Evolutionary conservation across 2,797 vertebrate genomes (phyloP).

Genomic region (Diplodus sargus): DNA sequence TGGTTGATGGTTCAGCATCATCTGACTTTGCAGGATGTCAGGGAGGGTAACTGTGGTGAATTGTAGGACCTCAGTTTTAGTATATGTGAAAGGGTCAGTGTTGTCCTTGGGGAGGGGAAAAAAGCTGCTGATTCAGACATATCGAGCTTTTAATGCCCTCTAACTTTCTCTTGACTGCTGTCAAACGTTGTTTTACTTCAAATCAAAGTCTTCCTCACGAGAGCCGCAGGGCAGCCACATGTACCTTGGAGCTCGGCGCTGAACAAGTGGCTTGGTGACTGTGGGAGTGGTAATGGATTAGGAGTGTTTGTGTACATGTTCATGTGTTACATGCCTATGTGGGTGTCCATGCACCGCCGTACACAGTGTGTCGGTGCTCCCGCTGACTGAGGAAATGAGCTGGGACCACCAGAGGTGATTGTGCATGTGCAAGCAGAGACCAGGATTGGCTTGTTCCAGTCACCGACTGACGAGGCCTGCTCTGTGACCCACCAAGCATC

Average conservation of each 20-base stretch:
- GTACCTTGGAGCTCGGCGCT: conserved; percentile 39
- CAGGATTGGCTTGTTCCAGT: conserved; percentile 74
- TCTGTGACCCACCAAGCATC: conserved; percentile 68
- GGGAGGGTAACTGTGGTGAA: conserved; percentile 54
- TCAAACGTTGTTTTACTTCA: conserved; percentile 65
- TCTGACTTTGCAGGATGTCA: conserved; percentile 77
- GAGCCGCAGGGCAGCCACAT: conserved; percentile 36
- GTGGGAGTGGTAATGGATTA: conserved; percentile 67
- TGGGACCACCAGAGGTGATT: conserved; percentile 86
- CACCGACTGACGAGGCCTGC: conserved; percentile 76
- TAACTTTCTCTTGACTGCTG: conserved; percentile 61
- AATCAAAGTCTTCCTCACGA: conserved; percentile 58
- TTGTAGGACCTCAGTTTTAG: conserved; percentile 52
- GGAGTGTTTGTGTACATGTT: conserved; percentile 70
- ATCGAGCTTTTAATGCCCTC: conserved; percentile 70
- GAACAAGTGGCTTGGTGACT: conserved; percentile 39
- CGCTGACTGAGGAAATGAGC: conserved; percentile 83
- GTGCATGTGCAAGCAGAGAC: conserved; percentile 72
- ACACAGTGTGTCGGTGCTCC: conserved; percentile 74
- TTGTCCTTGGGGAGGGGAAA: conserved; percentile 56
- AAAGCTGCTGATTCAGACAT: conserved; percentile 73
- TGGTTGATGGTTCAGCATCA: conserved; percentile 62
- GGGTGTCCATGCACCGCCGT: conserved; percentile 74
- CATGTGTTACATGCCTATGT: conserved; percentile 72
- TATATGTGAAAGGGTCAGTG: conserved; percentile 69